Base-by-base conservation (phyloP, 2,888 invertebrate species). In the Parnassius glacialis region DNA sequence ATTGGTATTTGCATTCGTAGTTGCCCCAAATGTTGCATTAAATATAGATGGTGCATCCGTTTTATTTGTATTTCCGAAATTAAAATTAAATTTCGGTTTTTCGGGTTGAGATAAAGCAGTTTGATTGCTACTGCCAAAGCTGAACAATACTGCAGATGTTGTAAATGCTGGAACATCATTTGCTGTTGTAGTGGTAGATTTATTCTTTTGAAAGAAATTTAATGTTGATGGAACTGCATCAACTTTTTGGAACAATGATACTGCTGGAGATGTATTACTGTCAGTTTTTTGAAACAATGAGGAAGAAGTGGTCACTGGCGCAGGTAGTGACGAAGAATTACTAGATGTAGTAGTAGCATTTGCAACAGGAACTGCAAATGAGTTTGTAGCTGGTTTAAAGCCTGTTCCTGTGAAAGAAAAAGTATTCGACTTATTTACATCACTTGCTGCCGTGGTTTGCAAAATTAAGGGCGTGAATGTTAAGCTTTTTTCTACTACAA, bases 81-180 rank as follows among this genome's bases (percentile, higher is more conserved):
- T 72, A 56, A 89, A 89, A 57, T 73, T 80, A 57, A 87, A 86
- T 64, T 81, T 81, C 0, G 82, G 79, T 61, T 81, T 82, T 7
- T 82, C 85, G 2, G 69, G 43, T 48, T 70, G 69, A 13, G 76
- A 57, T n/a, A 71, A 54, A 11, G 69, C 25, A 9, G 68, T 62
- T 10, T 70, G 64, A 10, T 65, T 57, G 59, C 67, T 80, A 13
- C 52, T 69, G 1, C 83, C 83, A 60, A 87, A 86, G 66, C 73
- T 80, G 61, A 89, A 90, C 34, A 84, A 52, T n/a, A 83, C 70
- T 2, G 75, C 66, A 12, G 59, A 62, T 13, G 68, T 42, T 41
- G 62, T 56, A 2, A 61, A 43, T 34, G 66, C 47, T 9, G 62
- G 55, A 10, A 64, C 13, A n/a, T 65, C 13, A n/a, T 65, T 12